Conservation (phyloP, 1,140 invertebrate species). For the Sitobion miscanthi region DNA sequence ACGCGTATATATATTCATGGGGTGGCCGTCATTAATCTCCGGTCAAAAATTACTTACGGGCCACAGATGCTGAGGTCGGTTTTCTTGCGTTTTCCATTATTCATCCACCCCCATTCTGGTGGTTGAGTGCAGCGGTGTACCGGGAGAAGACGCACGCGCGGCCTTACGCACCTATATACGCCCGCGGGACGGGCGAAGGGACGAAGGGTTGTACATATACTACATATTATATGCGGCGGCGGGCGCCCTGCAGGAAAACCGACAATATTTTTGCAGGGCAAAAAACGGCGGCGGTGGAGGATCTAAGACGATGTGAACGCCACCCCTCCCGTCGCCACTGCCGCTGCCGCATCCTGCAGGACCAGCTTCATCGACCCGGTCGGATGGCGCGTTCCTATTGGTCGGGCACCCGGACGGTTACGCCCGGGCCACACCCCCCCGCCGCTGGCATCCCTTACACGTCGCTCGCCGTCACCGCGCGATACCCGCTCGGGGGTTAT, state of each 20-base stretch:
- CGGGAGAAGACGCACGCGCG: not conserved
- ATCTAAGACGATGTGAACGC: constrained; percentile 44
- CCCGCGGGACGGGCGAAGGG: too few species aligned
- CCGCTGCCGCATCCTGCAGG: not conserved
- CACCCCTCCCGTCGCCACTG: not conserved
- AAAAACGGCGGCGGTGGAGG: constrained; percentile 23
- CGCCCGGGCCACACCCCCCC: constrained; percentile 22
- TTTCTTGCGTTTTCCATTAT: constrained; percentile 56
- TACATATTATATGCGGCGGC: not conserved
- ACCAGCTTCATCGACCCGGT: constrained; percentile 45
- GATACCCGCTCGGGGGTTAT: constrained; percentile 16
- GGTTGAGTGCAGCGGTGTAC: not conserved
- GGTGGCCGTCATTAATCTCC: constrained; percentile 49
- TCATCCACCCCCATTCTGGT: not conserved
- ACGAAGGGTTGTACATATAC: too few species aligned
- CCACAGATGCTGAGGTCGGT: constrained; percentile 50
- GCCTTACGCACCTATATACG: not conserved
- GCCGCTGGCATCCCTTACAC: not conserved
- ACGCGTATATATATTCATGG: not conserved
- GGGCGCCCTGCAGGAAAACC: not conserved
- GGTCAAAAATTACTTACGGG: constrained; percentile 53
- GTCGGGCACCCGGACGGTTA: not conserved
- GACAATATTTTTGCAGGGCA: constrained; percentile 34
- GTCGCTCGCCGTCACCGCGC: not conserved
- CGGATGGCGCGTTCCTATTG: not conserved